Conservation (phyloP, 1,140 invertebrate species). For the Cydia strobilella region DNA sequence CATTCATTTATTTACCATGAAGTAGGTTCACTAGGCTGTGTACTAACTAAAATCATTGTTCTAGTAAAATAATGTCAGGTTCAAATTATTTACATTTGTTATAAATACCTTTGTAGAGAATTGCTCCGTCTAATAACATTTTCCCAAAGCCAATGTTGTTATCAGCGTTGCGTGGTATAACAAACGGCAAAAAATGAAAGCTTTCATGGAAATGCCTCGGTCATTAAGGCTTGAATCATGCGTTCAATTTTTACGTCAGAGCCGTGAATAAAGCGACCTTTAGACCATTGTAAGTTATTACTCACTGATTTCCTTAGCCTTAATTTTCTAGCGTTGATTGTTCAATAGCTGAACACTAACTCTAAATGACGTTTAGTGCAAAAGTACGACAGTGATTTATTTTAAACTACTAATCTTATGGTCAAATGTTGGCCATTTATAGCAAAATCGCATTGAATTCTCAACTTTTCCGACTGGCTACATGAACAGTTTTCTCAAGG, state of each 20-base stretch:
- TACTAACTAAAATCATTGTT: not conserved
- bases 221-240: slow-evolving; percentile 53
- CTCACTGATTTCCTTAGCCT: slow-evolving; percentile 4
- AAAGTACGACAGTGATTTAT: slow-evolving; percentile 15
- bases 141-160: slow-evolving; percentile 15
- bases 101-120: slow-evolving; percentile 13
- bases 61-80: not conserved
- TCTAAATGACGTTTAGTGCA: slow-evolving; percentile 14
- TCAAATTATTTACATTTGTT: not conserved
- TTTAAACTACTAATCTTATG: slow-evolving; percentile 8
- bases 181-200: slow-evolving; percentile 20
- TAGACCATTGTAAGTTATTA: slow-evolving; percentile 29
- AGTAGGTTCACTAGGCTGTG: no score
- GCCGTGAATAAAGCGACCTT: slow-evolving; percentile 54
- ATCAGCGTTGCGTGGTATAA: slow-evolving; percentile 27
- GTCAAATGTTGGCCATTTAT: not conserved
- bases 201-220: slow-evolving; percentile 43
- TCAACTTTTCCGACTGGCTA: slow-evolving; percentile 21
- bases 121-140: slow-evolving; percentile 16
- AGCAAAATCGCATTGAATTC: slow-evolving; percentile 23
- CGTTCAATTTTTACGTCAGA: slow-evolving; percentile 47
- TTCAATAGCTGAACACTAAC: not conserved
- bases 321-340: slow-evolving; percentile 8
- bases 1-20: not conserved
- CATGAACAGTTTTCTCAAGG: slow-evolving; percentile 18